A percentile compares a stretch with the other conserved stretches of the same genome.
Conservation (phyloP, 2,797 vertebrate genomes). For the Salmo trutta region DNA sequence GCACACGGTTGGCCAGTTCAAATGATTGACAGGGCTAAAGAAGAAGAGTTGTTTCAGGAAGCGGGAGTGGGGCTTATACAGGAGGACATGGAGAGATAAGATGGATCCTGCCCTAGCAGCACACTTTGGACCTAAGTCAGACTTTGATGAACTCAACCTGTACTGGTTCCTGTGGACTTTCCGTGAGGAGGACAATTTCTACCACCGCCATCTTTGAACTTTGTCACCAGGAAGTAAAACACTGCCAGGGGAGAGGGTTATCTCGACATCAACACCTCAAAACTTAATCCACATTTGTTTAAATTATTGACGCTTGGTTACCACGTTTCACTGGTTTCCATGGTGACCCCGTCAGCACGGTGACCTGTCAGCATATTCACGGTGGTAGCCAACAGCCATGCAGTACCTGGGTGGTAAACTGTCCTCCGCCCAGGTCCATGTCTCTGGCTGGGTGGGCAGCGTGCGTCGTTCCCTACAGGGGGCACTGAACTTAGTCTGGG, state of each 20-base stretch:
- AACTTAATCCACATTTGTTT: too few species aligned
- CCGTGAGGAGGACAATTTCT: neutral
- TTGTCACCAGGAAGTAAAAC: neutral
- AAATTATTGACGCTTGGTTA: neutral
- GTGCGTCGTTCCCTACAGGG: slow-evolving; percentile 86
- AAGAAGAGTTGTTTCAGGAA: slow-evolving; percentile 29
- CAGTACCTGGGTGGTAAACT: slow-evolving; percentile 90
- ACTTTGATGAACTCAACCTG: slow-evolving; percentile 19
- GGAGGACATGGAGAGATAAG: neutral
- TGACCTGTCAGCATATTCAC: neutral
- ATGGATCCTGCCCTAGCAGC: slow-evolving; percentile 5
- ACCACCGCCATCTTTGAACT: neutral
- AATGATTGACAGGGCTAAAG: slow-evolving; percentile 29
- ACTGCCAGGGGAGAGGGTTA: neutral
- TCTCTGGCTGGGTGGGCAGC: slow-evolving; percentile 85
- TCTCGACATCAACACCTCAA: neutral
- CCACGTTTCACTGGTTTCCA: slow-evolving; percentile 29
- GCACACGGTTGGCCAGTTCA: slow-evolving; percentile 38
- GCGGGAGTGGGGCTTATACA: slow-evolving; percentile 19
- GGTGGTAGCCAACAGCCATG: slow-evolving; percentile 65
- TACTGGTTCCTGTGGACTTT: slow-evolving; percentile 9
- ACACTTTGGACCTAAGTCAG: slow-evolving; percentile 23
- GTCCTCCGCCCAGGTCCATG: slow-evolving; percentile 83
- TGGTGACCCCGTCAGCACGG: slow-evolving; percentile 39
- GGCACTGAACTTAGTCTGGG: slow-evolving; percentile 80